Base-by-base conservation (phyloP, 2,888 invertebrate genomes). In the Ormyrus nitidulus region DNA sequence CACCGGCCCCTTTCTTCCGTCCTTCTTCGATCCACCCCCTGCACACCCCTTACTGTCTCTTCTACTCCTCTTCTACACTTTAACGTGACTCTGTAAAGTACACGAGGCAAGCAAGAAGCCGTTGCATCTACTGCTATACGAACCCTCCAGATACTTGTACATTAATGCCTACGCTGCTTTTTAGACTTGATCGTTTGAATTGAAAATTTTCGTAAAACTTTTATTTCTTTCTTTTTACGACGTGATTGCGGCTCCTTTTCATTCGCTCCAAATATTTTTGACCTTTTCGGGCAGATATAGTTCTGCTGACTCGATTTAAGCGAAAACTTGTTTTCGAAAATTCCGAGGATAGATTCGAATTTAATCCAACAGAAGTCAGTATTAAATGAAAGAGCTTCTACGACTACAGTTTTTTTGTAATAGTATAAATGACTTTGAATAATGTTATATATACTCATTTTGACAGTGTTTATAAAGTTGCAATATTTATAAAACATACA, bases 1-100 rank as follows among this genome's bases (percentile, higher is more conserved):
- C 89, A 88, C 90, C 88, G 89, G 88, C 89, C 88, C 86, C 89
- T 88, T 83, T 81, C 83, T 34, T 34, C 34, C 34, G 34, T 34
- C 34, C 34, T 34, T 34, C 34, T 34, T 34, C 34, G 34, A 34
- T 34, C 83, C 84, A 81, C 81, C 61, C 66, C 54, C 72, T 90
- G 75, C 82, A 11, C 86, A 89, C 89, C 89, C 91, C 91, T 91
- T 91, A 90, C 89, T 64, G 53, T 66, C 71, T 77, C 87, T 79
- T 66, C 70, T 65, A 76, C 78, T 75, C 79, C 80, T 53, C 44
- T 61, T 66, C 13, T 68, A 64, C 51, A 72, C 80, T 77, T 71
- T 75, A 49, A 75, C 73, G 69, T 69, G 70, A 74, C 74, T 74
- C 65, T 49, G 70, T 46, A 68, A 74, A 76, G 71, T 81, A 76